Base-by-base conservation (phyloP, 2,888 invertebrate genomes). In the Idaea aversata region DNA sequence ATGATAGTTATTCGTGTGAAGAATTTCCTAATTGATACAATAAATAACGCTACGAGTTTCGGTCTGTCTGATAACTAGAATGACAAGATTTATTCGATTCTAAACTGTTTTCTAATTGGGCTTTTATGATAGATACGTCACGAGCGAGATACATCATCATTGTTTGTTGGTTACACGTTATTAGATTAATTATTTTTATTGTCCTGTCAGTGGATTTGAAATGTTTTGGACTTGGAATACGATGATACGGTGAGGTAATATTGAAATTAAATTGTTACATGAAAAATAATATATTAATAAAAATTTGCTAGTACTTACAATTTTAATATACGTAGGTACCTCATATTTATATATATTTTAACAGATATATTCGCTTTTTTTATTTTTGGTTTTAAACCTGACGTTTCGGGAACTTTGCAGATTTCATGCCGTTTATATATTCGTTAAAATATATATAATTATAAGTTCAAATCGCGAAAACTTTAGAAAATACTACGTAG, bases 21-120 rank as follows among this genome's bases (percentile, higher is more conserved):
- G 83, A 87, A 89, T 88, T 84, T 76, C 77, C 86, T 88, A 90
- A 92, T 91, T 88, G 87, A 88, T 83, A 82, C 78, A 86, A 90
- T 90, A 88, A 90, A 90, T 88, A 86, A 86, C 80, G 81, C 77
- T 80, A 77, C 70, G 77, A 78, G 80, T 78, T 80, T 84, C 87
- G 85, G 86, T 83, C 81, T 86, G 84, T 86, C 78, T 86, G 86
- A 86, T 87, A 86, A 81, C 81, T 77, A 75, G 85, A 86, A 85
- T 88, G 85, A 82, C 77, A 75, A 86, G 84, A 87, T 90, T 88
- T 89, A 89, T 87, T 83, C 74, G 79, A 78, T 76, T 74, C 77
- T 83, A 81, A 83, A 84, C 79, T 79, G 80, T 79, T 78, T 82
- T 81, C 82, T 88, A 85, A 89, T 88, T 87, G 86, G 82, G 75